Base-by-base conservation (phyloP, 2,797 vertebrate species). In the Notamacropus eugenii region DNA sequence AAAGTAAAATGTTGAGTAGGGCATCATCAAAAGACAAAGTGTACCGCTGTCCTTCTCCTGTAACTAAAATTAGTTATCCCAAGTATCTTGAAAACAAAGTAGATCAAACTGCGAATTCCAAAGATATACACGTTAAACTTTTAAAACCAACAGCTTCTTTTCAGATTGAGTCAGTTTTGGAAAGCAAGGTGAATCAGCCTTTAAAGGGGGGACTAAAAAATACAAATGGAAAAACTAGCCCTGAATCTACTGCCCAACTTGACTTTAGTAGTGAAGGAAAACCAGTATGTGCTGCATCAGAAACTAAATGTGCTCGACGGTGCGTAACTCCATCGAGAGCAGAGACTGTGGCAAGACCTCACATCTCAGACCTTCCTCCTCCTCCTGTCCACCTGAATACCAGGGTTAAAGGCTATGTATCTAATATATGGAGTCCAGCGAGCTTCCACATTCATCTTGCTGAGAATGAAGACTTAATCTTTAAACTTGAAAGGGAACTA, bases 381-480 rank as follows among this genome's bases (percentile, higher is more conserved):
- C 96, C 57, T 91, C 97, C 97, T 90, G 96, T 99, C 87, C 96
- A 54, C 54, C 90, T 98, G 93, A 99, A 99, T 92, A 97, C 97
- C 1, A 98, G 97, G 97, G 96, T 97, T 29, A 93, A 96, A 54
- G 99, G 98, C 31, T 99, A 98, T 74, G 93, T 99, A 97, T 99
- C 99, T 92, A 98, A 99, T 90, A 29, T 98, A 2, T 98, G 98
- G 87, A 99, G 98, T 3, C 95, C 95, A 12, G 96, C 97, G 55
- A 98, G 96, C 98, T 99, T 99, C 97, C 99, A 99, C 97, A 97
- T 99, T 97, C 99, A 99, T 54, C 98, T 99, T 98, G 98, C 98
- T 62, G 98, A 99, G 9, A 99, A 99, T 96, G 99, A 99, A 98
- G 97, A 98, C 0, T 92, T 98, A 93, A 98, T 99, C 95, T 93